phyloP scores from a whole-genome alignment of 2,113 vertebrate species.

The Scartelaos histophorus region DNA sequence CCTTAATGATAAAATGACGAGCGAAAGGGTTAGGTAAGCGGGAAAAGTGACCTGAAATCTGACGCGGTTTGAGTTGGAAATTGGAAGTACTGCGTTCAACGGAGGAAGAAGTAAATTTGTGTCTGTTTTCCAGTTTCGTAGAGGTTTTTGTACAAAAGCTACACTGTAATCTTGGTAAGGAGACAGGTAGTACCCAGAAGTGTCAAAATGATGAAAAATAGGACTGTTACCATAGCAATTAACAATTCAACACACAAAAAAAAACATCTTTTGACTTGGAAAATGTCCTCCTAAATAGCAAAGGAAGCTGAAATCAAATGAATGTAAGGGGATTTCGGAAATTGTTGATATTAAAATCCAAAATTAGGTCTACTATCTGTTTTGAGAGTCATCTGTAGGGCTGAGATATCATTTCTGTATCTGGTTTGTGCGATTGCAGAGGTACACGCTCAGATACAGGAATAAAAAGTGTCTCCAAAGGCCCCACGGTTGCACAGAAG shows the following conservation, averaged over 20 bases:
- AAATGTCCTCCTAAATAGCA: not conserved
- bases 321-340: not conserved
- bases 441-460: constrained; percentile 39
- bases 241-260: too few relatives aligned
- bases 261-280: not conserved
- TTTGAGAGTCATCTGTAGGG: constrained; percentile 58
- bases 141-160: not conserved
- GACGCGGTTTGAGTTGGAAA: constrained; percentile 25
- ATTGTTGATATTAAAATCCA: not conserved
- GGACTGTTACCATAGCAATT: too few relatives aligned
- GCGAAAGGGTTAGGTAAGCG: constrained; percentile 55
- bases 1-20: constrained; percentile 57
- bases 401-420: constrained; percentile 65
- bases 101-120: not conserved
- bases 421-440: constrained; percentile 40
- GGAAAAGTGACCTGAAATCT: constrained; percentile 31
- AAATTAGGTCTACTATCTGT: not conserved
- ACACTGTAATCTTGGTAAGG: not conserved
- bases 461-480: constrained; percentile 19
- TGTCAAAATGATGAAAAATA: too few relatives aligned
- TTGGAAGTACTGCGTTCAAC: constrained; percentile 39
- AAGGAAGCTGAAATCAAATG: too few relatives aligned
- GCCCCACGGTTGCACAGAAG: constrained; percentile 34
- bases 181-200: not conserved
- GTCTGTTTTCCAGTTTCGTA: not conserved